Evolutionary conservation across 2,888 invertebrate species (phyloP).

Genomic region (Agrotis puta): DNA sequence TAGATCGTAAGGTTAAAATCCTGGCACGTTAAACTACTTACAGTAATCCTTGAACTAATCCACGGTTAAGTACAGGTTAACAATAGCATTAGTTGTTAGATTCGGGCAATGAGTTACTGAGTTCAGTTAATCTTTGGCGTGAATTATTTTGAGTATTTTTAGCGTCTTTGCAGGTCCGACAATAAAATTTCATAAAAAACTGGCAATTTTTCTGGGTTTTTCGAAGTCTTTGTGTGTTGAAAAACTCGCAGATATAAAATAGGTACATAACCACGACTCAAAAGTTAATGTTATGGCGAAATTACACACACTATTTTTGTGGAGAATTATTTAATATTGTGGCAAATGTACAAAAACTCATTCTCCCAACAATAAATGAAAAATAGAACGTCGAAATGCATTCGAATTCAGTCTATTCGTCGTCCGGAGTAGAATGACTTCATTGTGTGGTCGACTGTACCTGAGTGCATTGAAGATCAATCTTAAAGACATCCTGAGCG

Average conservation of each 20-base stretch:
- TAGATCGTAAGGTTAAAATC: constrained; percentile 28
- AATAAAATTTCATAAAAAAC: too few relatives aligned
- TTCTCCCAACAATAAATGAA: constrained; percentile 8
- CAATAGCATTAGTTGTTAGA: constrained; percentile 31
- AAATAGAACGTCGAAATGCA: constrained; percentile 32
- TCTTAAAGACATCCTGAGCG: constrained; percentile 55
- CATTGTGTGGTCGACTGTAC: constrained; percentile 48
- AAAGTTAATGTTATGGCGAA: too few relatives aligned
- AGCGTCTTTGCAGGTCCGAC: too few relatives aligned
- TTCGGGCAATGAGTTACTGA: constrained; percentile 11
- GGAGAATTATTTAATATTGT: too few relatives aligned
- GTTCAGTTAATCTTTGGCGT: constrained; percentile 23
- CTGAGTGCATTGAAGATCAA: constrained; percentile 57
- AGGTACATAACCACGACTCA: too few relatives aligned
- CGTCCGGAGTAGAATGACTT: constrained; percentile 32
- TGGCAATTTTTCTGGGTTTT: too few relatives aligned
- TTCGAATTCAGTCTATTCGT: constrained; percentile 30
- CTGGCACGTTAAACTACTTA: constrained; percentile 31
- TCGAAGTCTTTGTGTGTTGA: too few relatives aligned
- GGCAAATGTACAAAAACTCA: background rate
- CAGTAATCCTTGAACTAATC: constrained; percentile 48
- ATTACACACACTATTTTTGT: too few relatives aligned
- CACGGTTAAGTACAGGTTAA: constrained; percentile 26
- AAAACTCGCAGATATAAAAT: too few relatives aligned
- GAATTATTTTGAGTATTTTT: background rate